These are phyloP conservation scores for Esox masquinongy DNA, from an alignment of 2,797 vertebrate species.

Conservation along the genomic window DNA sequence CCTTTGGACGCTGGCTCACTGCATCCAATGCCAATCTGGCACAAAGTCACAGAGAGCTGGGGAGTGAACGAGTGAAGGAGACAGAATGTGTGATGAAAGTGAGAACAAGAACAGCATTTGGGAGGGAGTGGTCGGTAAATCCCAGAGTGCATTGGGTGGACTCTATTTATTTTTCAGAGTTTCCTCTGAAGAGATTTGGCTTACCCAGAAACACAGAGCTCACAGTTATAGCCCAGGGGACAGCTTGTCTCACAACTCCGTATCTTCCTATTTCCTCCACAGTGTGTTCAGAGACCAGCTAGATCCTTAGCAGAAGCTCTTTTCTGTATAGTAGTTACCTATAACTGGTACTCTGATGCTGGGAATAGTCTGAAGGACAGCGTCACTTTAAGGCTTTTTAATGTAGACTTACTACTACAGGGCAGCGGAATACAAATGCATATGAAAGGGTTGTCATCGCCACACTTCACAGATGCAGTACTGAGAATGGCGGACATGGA, in stretches of 20 bases:
- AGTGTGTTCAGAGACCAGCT: not conserved
- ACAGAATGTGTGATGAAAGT: not conserved
- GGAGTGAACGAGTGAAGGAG: not conserved
- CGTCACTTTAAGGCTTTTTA: not conserved
- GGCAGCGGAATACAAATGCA: not conserved
- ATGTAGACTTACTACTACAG: not conserved
- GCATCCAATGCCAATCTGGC: not conserved
- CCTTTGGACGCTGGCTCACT: slow-evolving; percentile 1
- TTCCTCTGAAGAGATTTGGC: slow-evolving; percentile 24
- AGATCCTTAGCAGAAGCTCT: not conserved
- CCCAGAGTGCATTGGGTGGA: slow-evolving; percentile 37
- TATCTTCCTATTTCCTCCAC: not conserved
- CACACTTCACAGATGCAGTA: not conserved
- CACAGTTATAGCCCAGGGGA: not conserved
- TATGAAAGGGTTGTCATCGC: not conserved
- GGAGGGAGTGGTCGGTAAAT: slow-evolving; percentile 26
- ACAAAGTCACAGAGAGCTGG: not conserved
- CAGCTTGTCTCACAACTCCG: not conserved
- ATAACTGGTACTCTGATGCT: not conserved
- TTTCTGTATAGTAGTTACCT: not conserved
- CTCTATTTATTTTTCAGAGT: slow-evolving; percentile 45
- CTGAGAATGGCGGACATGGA: no score
- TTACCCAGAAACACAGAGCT: not conserved
- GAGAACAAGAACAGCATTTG: slow-evolving; percentile 27
- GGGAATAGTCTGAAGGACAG: not conserved